Evolutionary conservation across 2,797 vertebrate genomes (phyloP).

Genomic region (Alectoris magna): DNA sequence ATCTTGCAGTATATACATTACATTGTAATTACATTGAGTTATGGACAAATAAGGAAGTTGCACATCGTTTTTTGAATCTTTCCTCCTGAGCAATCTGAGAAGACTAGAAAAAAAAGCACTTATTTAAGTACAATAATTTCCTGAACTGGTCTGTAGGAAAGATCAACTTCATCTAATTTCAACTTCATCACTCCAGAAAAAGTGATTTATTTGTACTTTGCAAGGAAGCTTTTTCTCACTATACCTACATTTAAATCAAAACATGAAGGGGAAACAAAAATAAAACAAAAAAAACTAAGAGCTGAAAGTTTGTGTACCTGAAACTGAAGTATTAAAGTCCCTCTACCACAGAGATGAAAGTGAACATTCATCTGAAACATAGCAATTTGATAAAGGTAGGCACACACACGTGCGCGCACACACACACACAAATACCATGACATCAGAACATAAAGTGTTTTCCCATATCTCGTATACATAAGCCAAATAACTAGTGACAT

Average conservation of each 20-base stretch:
- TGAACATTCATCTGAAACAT: slow-evolving; percentile 14
- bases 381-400: slow-evolving; percentile 39
- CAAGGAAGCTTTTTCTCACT: neutral
- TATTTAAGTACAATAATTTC: neutral
- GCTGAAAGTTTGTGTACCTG: neutral
- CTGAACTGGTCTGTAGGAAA: neutral
- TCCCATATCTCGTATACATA: neutral
- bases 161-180: neutral
- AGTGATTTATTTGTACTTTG: neutral
- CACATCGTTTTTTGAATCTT: neutral
- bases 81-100: neutral
- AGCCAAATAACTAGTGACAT: neutral
- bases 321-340: slow-evolving; percentile 31
- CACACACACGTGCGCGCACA: neutral
- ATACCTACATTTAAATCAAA: neutral
- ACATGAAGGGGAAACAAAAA: fast-evolving
- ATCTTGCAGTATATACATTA: neutral
- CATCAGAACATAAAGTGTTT: neutral
- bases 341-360: slow-evolving; percentile 45
- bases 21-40: neutral
- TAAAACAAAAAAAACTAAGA: neutral
- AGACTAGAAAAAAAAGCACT: neutral
- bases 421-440: too few relatives aligned
- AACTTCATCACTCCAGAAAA: neutral
- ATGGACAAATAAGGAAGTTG: neutral